Evolutionary conservation across 2,888 invertebrate species (phyloP).

Genomic region (Neoaliturus tenellus): DNA sequence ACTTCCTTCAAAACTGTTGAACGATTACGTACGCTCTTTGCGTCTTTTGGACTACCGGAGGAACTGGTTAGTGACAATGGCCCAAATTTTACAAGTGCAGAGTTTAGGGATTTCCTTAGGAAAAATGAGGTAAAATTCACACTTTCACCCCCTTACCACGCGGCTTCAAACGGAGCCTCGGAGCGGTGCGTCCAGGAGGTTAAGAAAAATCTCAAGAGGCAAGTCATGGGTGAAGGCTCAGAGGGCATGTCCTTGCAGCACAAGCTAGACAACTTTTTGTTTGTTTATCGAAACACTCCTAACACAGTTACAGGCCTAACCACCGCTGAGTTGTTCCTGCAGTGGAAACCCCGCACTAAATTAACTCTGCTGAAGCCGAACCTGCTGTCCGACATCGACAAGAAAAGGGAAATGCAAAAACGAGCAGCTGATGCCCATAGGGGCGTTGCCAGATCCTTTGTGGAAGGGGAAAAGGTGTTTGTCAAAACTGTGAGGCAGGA

Average conservation of each 20-base stretch:
- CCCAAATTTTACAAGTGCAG: neutral
- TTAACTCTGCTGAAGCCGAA: neutral
- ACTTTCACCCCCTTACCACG: neutral
- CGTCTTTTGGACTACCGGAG: neutral
- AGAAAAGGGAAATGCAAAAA: neutral
- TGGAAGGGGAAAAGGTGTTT: neutral
- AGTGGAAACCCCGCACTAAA: neutral
- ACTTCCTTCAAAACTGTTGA: neutral
- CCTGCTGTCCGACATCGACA: neutral
- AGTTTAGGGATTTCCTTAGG: neutral
- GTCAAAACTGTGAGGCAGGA: constrained; percentile 5
- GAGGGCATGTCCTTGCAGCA: neutral
- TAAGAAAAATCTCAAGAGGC: neutral
- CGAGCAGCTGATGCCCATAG: neutral
- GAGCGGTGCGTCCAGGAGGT: neutral
- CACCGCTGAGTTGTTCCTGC: neutral
- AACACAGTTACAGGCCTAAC: neutral
- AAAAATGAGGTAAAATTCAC: neutral
- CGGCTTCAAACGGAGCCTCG: neutral
- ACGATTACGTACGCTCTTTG: neutral
- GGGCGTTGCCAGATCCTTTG: neutral
- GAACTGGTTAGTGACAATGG: neutral
- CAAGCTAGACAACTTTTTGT: neutral
- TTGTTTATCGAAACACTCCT: neutral
- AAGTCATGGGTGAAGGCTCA: neutral